Percentiles rank a stretch among this genome's conserved stretches.
Conservation (phyloP, 2,113 vertebrate genomes). For the Chamaea fasciata region DNA sequence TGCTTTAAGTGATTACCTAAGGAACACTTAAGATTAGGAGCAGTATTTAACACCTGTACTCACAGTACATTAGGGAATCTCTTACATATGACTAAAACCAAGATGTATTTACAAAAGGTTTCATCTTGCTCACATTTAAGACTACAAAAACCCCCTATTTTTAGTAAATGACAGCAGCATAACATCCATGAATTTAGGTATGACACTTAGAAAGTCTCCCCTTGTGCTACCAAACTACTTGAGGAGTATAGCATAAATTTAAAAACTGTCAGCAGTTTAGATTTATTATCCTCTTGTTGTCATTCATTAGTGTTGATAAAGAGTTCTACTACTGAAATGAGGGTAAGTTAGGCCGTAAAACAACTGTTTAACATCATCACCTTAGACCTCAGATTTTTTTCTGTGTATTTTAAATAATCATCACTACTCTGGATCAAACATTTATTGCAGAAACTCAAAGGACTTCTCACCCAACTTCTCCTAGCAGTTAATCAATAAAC, state of each 20-base stretch:
- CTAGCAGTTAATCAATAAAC: not conserved
- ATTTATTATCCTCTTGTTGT: not conserved
- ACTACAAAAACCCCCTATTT: not conserved
- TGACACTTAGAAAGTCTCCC: not conserved
- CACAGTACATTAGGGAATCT: not conserved
- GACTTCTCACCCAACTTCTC: not conserved
- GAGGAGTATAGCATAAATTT: not conserved
- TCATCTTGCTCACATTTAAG: not conserved
- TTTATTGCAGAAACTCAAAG: not conserved
- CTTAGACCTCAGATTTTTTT: not conserved
- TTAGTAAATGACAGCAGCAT: not conserved
- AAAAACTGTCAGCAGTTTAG: not conserved
- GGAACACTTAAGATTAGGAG: not conserved
- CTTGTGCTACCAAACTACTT: not conserved
- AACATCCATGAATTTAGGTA: not conserved
- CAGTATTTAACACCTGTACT: not conserved
- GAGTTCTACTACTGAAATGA: not conserved
- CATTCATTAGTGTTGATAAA: not conserved
- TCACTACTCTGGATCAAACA: not conserved
- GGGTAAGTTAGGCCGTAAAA: not conserved
- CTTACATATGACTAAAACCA: not conserved
- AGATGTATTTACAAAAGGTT: not conserved
- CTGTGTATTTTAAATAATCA: not conserved
- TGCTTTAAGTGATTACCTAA: not conserved
- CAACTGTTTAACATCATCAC: not conserved